Percentiles rank a stretch among this genome's conserved stretches.
Conservation (phyloP, 2,797 vertebrate genomes). For the Crypturellus tataupa region DNA sequence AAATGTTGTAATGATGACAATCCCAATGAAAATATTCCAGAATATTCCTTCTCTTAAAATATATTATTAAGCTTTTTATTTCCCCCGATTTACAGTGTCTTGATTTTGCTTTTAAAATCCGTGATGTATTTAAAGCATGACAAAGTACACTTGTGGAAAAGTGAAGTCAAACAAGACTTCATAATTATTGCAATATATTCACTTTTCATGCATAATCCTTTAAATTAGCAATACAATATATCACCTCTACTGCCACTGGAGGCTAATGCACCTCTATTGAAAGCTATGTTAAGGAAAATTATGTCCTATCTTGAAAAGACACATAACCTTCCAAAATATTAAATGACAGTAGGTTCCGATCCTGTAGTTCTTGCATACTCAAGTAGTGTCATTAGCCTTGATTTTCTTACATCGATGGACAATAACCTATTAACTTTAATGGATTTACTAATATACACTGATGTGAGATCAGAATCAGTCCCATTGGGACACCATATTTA, state of each 20-base stretch:
- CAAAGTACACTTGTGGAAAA: constrained; percentile 45
- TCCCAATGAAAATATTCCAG: constrained; percentile 21
- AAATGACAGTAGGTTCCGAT: constrained; percentile 24
- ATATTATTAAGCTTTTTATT: constrained; percentile 58
- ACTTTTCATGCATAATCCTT: constrained; percentile 68
- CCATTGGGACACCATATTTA: constrained; percentile 48
- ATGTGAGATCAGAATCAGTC: constrained; percentile 56
- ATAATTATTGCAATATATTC: constrained; percentile 74
- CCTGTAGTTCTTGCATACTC: constrained; percentile 62
- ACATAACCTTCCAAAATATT: constrained; percentile 71
- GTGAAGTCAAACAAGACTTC: constrained; percentile 74
- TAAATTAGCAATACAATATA: constrained; percentile 66
- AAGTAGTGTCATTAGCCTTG: constrained; percentile 66
- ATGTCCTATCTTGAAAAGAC: constrained; percentile 56
- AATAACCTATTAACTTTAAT: constrained; percentile 62
- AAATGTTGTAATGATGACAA: constrained; percentile 1
- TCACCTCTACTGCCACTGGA: constrained; percentile 67
- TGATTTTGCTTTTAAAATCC: constrained; percentile 34
- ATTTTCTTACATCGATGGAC: constrained; percentile 60
- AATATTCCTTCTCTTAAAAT: background rate
- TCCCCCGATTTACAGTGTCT: constrained; percentile 14
- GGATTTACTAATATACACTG: constrained; percentile 62
- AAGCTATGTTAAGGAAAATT: constrained; percentile 66
- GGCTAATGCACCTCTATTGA: constrained; percentile 72
- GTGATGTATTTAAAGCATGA: constrained; percentile 42